Evolutionary conservation across 64 coral and sea anemone genomes (phyloP).

Genomic region (Catalaphyllia jardinei): DNA sequence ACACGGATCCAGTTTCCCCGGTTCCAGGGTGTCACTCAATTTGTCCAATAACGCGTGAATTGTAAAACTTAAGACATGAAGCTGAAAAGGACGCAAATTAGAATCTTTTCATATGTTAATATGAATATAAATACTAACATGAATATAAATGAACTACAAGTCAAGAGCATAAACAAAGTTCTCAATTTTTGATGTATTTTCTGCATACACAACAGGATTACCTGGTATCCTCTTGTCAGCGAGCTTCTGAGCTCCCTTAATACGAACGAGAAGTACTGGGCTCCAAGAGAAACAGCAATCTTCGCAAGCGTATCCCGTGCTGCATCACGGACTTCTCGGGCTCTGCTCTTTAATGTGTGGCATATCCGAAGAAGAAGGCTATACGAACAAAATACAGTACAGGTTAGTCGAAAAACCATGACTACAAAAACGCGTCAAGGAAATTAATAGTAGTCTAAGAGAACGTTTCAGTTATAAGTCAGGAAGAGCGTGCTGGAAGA

Average conservation of each 20-base stretch:
- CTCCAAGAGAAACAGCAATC: slow-evolving; percentile 85
- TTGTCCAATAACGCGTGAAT: slow-evolving; percentile 77
- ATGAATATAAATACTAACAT: too few relatives aligned
- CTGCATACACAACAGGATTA: not conserved
- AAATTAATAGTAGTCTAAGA: not conserved
- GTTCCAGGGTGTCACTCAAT: slow-evolving; percentile 27
- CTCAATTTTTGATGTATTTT: not conserved
- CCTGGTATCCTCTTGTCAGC: slow-evolving; percentile 89
- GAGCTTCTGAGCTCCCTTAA: slow-evolving; percentile 78
- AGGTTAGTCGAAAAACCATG: not conserved
- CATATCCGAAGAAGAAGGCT: slow-evolving; percentile 92
- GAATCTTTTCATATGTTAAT: not conserved
- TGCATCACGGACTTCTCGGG: slow-evolving; percentile 77
- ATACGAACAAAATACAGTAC: not conserved
- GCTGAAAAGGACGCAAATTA: slow-evolving; percentile 54
- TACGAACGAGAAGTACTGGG: slow-evolving; percentile 88
- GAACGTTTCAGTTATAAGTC: not conserved
- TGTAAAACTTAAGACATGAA: slow-evolving; percentile 88
- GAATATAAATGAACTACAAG: too few relatives aligned
- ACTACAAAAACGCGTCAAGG: not conserved
- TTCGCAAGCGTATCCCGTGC: slow-evolving; percentile 82
- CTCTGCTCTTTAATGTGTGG: slow-evolving; percentile 81
- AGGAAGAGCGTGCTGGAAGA: too few relatives aligned
- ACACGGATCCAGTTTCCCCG: slow-evolving; percentile 75
- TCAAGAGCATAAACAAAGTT: not conserved